These are phyloP conservation scores for Clupea harengus DNA, from an alignment of 2,113 vertebrate genomes.

Conservation along the genomic window DNA sequence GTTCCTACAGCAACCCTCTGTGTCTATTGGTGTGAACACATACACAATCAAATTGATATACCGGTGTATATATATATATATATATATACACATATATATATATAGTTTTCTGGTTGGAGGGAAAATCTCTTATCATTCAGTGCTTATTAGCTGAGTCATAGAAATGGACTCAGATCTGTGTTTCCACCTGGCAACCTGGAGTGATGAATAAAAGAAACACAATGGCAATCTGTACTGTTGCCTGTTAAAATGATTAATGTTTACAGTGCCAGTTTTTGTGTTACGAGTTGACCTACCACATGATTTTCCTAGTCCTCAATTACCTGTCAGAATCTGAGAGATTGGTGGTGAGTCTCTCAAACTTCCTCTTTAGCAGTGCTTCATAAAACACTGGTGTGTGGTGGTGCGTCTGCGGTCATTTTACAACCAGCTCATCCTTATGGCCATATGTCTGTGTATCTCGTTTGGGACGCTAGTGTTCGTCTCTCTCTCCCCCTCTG, in stretches of 20 bases:
- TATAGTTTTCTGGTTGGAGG: neutral
- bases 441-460: neutral
- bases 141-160: neutral
- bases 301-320: neutral
- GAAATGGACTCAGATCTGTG: neutral
- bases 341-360: neutral
- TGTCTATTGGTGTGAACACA: conserved; percentile 20
- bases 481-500: neutral
- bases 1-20: conserved; percentile 25
- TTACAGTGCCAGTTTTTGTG: neutral
- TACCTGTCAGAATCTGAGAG: neutral
- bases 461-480: neutral
- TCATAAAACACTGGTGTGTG: neutral
- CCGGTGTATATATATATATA: too few species aligned
- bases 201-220: neutral
- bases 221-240: neutral
- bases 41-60: neutral
- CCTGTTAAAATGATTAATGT: neutral
- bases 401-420: neutral
- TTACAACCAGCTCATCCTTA: neutral
- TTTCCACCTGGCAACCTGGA: neutral
- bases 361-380: neutral
- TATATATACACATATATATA: too few species aligned
- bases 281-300: neutral
- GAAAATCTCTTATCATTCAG: neutral